These are phyloP conservation scores for Paraplagusia blochii DNA, from an alignment of 2,113 vertebrate species.

Conservation along the genomic window DNA sequence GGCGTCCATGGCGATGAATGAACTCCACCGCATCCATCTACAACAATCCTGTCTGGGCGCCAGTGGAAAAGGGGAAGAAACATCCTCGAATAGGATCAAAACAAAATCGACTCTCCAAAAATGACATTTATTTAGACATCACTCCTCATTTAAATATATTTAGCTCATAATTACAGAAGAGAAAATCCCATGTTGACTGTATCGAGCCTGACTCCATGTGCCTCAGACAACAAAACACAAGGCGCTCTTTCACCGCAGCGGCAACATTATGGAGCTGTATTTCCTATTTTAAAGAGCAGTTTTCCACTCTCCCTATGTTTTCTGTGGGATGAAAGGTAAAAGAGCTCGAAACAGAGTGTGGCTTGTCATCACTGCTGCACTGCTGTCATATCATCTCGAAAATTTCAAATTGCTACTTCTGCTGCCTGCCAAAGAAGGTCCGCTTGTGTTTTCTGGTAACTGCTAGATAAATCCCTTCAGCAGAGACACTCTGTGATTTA, in stretches of 20 bases:
- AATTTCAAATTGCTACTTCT: slow-evolving; percentile 63
- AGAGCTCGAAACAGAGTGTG: slow-evolving; percentile 33
- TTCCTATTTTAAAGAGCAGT: slow-evolving; percentile 49
- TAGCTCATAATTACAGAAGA: slow-evolving; percentile 77
- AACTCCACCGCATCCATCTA: slow-evolving; percentile 20
- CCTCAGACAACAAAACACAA: slow-evolving; percentile 57
- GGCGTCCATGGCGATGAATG: slow-evolving; percentile 9
- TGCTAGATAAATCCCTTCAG: slow-evolving; percentile 46
- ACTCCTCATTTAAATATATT: slow-evolving; percentile 73
- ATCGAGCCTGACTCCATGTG: slow-evolving; percentile 22
- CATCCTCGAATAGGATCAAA: slow-evolving; percentile 9
- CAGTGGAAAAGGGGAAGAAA: slow-evolving; percentile 14
- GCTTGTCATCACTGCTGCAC: slow-evolving; percentile 55
- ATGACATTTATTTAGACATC: slow-evolving; percentile 66
- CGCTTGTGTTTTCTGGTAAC: slow-evolving; percentile 46
- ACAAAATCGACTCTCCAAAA: slow-evolving; percentile 40
- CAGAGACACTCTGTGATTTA: slow-evolving; percentile 46
- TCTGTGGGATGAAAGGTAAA: slow-evolving; percentile 52
- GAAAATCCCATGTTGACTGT: slow-evolving; percentile 37
- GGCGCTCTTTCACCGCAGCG: slow-evolving; percentile 41
- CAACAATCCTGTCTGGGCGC: slow-evolving; percentile 5
- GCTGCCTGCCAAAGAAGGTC: slow-evolving; percentile 38
- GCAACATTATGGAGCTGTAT: slow-evolving; percentile 27
- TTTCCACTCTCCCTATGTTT: slow-evolving; percentile 23
- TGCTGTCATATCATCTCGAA: slow-evolving; percentile 52